Percentiles rank a stretch among this genome's conserved stretches.
These are phyloP conservation scores for Nothobranchius furzeri DNA, from an alignment of 2,113 vertebrate species.

Conservation along the genomic window DNA sequence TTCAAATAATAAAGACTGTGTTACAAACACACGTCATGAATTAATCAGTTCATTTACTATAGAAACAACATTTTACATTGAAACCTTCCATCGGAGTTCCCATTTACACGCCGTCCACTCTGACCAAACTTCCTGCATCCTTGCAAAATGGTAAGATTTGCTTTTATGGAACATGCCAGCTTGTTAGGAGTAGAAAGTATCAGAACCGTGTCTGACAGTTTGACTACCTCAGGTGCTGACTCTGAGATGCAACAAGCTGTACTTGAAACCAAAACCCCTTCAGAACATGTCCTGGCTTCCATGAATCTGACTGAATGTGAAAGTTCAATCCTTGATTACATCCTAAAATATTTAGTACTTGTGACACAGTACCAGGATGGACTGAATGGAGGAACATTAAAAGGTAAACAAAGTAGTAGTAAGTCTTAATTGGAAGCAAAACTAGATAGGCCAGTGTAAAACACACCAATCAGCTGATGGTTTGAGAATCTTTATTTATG, in stretches of 20 bases:
- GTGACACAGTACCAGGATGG: neutral
- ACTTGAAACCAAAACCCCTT: neutral
- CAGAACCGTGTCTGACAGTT: neutral
- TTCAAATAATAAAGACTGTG: neutral
- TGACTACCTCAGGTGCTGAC: neutral
- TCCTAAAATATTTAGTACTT: neutral
- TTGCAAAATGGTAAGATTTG: neutral
- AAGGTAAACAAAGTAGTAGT: neutral
- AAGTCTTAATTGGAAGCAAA: neutral
- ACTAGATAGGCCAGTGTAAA: neutral
- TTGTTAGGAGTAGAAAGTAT: neutral
- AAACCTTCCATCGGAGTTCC: neutral
- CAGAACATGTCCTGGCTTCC: neutral
- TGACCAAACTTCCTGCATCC: neutral
- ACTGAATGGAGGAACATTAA: neutral
- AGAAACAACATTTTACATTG: neutral
- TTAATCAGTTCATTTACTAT: neutral
- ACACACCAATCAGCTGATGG: neutral
- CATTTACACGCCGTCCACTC: neutral
- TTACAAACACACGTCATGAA: neutral
- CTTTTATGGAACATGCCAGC: neutral
- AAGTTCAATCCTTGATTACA: neutral
- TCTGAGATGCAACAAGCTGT: neutral
- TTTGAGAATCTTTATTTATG: neutral
- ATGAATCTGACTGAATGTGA: conserved; percentile 1